A percentile compares a stretch with the other conserved stretches of the same genome.
Conservation (phyloP, 2,888 invertebrate species). For the Tholera decimalis region DNA sequence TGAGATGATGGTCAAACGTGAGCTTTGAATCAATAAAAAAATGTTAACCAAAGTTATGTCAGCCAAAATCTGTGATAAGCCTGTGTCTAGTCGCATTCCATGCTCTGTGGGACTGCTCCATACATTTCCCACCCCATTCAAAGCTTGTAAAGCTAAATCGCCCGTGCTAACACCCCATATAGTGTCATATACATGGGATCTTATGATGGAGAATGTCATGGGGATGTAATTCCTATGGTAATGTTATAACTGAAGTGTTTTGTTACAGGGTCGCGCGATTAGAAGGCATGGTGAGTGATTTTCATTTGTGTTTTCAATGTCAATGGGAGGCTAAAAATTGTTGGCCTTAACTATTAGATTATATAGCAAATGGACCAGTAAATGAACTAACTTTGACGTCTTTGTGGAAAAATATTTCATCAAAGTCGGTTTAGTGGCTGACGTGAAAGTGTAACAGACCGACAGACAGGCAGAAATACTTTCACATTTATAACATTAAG, state of each 20-base stretch:
- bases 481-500: too few relatives aligned
- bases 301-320: conserved; percentile 40
- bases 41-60: neutral
- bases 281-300: conserved; percentile 70
- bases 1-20: too few relatives aligned
- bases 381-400: too few relatives aligned
- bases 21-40: too few relatives aligned
- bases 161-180: conserved; percentile 47
- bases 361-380: too few relatives aligned
- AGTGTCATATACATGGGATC: conserved; percentile 9
- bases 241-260: conserved; percentile 67
- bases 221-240: conserved; percentile 69
- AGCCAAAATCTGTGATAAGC: too few relatives aligned
- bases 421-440: too few relatives aligned
- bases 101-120: neutral
- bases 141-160: conserved; percentile 55
- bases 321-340: neutral
- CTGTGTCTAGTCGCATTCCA: neutral
- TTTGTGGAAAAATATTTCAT: too few relatives aligned
- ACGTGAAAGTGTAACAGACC: too few relatives aligned
- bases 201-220: conserved; percentile 35
- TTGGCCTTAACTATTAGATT: too few relatives aligned
- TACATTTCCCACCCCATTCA: conserved; percentile 36
- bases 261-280: conserved; percentile 69
- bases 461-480: too few relatives aligned